phyloP scores from a whole-genome alignment of 1,140 invertebrate genomes.

The Bombus picipes region DNA sequence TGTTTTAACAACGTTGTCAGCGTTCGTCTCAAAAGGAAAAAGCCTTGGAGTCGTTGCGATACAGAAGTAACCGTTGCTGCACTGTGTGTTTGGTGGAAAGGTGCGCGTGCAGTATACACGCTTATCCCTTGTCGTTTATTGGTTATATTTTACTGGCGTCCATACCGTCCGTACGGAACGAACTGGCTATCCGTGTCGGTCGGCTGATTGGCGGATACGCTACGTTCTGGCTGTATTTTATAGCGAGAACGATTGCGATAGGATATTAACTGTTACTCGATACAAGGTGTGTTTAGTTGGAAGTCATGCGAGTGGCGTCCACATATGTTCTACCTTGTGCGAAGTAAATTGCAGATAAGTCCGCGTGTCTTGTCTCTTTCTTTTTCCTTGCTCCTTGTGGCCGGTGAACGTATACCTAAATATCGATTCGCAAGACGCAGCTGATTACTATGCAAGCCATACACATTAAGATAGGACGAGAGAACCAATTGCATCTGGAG shows the following conservation, averaged over 20 bases:
- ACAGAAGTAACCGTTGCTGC: constrained; percentile 18
- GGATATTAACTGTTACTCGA: constrained; percentile 43
- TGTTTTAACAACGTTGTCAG: constrained; percentile 33
- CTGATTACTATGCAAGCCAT: too few relatives aligned
- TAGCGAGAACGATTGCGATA: constrained; percentile 45
- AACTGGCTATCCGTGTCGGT: constrained; percentile 19
- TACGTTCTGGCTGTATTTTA: constrained; percentile 40
- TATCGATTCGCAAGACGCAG: neutral
- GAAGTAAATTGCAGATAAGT: constrained; percentile 18
- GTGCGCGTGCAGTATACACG: constrained; percentile 14
- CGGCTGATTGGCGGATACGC: constrained; percentile 41
- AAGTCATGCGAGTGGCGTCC: neutral
- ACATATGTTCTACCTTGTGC: constrained; percentile 6
- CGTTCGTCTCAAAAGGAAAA: neutral
- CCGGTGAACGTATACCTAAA: neutral
- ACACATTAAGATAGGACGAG: neutral
- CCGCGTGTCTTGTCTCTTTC: constrained; percentile 2
- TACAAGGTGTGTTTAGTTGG: constrained; percentile 28
- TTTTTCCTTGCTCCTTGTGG: neutral
- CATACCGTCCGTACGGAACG: neutral
- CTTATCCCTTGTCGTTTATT: constrained; percentile 46
- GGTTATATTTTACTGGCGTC: constrained; percentile 44
- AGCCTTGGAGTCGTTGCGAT: neutral
- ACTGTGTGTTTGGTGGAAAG: constrained; percentile 37
- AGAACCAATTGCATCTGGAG: neutral